Base-by-base conservation (phyloP, 2,888 invertebrate species). In the Coleophora flavipennella region DNA sequence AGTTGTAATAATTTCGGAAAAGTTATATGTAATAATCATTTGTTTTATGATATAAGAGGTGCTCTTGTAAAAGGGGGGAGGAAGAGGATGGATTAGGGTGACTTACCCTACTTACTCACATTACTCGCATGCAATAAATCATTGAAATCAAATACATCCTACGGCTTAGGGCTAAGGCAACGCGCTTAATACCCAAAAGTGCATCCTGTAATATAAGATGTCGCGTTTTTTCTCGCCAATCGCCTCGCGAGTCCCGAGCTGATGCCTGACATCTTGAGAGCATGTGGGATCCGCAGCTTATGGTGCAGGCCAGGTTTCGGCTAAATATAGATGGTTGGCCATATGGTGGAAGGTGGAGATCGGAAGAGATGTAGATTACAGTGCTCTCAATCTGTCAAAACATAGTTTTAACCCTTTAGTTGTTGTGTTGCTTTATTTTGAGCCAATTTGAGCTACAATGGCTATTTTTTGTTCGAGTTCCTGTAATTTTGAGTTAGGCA, bases 161-260 rank as follows among this genome's bases (percentile, higher is more conserved):
- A 38, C 49, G 59, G 59, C 61, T 67, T 60, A 59, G 45, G 46
- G 45, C 38, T 46, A 40, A 43, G n/a, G n/a, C n/a, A 46, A 49
- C 50, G 51, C 55, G 58, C 61, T 60, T 68, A 67, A 73, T 67
- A 58, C 62, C 56, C 56, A 45, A 66, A 63, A 77, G 67, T 67
- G 70, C 75, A 80, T 83, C 83, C 83, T 83, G 83, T 84, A 83
- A 84, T 62, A 54, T 62, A 77, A 84, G 80, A 76, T 66, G 73
- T 61, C 54, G 50, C 46, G 59, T 74, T 77, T 84, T 81, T 81
- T 76, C 69, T 64, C 60, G 50, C 53, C 68, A 71, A 74, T 67
- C 70, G 66, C 65, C 72, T 68, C 66, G 62, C 75, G 60, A 70
- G 73, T n/a, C n/a, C n/a, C n/a, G n/a, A n/a, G n/a, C n/a, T n/a